Base-by-base conservation (phyloP, 2,797 vertebrate species). In the Enteromius radiatus region DNA sequence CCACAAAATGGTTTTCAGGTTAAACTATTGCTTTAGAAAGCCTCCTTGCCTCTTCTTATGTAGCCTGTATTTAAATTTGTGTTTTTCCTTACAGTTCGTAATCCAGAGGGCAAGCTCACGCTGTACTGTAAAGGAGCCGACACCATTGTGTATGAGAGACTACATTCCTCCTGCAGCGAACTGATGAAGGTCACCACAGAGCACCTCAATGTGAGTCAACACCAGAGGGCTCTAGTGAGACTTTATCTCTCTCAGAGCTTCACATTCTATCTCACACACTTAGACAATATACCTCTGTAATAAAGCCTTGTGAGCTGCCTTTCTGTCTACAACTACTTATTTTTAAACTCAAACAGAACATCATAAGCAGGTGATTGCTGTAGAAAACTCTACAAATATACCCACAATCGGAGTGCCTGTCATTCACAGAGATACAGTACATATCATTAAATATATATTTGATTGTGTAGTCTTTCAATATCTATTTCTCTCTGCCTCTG, bases 71-170 rank as follows among this genome's bases (percentile, higher is more conserved):
- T 17, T 56, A 56, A 23, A 23, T 56, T 4, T 67, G 36, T n/a
- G 67, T 17, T 69, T 31, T 81, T 64, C 47, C 11, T 74, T 67
- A 23, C 86, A 99, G 98, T 99, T 81, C 92, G 87, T 23, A 96
- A 93, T 86, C 97, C 98, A 5, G 96, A 97, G 78, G 95, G 96
- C 64, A 94, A 92, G 59, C 86, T 98, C 76, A 93, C 94, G 19
- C 92, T 99, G 52, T 97, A 95, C 92, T 99, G 98, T 91, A 99
- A 99, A 90, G 98, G 98, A 1, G 98, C 98, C 0, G 98, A 99
- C 92, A 98, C 97, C 0, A 96, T 98, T 82, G 89, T 99, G 85
- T 97, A 94, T n/a, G 93, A 97, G 81, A 94, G 95, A 80, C 95
- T 99, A 59, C 91, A 97, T 78, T 90, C 89, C 8, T 97, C 96